Conservation (phyloP, 2,888 invertebrate genomes). For the Cryptocephalus primarius region DNA sequence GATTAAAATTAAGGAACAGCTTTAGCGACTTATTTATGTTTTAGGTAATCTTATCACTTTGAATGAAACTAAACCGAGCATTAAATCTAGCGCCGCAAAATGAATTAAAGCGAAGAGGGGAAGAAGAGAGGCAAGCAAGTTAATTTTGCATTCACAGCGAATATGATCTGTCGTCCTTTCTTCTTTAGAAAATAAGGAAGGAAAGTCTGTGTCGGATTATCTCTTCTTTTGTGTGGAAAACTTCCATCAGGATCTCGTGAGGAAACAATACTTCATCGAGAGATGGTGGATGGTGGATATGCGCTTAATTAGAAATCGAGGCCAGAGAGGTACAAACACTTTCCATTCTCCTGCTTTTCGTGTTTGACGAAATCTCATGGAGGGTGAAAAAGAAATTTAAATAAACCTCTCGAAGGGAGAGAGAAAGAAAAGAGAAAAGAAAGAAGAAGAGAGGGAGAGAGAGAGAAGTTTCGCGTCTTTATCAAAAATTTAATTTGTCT, state of each 20-base stretch:
- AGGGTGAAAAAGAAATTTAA: too few species aligned
- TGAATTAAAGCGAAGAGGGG: slow-evolving; percentile 24
- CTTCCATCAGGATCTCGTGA: slow-evolving; percentile 27
- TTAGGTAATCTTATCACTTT: slow-evolving; percentile 29
- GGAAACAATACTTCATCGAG: slow-evolving; percentile 32
- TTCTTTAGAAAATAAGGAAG: slow-evolving; percentile 27
- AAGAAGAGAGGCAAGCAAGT: slow-evolving; percentile 20
- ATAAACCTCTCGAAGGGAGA: too few species aligned
- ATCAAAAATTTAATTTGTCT: too few species aligned
- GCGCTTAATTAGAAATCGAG: slow-evolving; percentile 24
- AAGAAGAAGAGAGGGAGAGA: too few species aligned
- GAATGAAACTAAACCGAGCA: slow-evolving; percentile 29
- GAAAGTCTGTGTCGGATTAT: slow-evolving; percentile 29
- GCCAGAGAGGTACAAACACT: slow-evolving; percentile 1
- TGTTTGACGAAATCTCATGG: too few species aligned
- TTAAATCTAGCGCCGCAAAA: slow-evolving; percentile 28
- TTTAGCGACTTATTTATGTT: slow-evolving; percentile 29
- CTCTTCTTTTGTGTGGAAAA: slow-evolving; percentile 30
- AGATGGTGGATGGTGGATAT: slow-evolving; percentile 13
- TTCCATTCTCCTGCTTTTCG: too few species aligned
- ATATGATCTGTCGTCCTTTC: slow-evolving; percentile 31
- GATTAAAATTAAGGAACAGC: slow-evolving; percentile 27
- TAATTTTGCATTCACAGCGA: slow-evolving; percentile 31
- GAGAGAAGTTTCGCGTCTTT: too few species aligned
- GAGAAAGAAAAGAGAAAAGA: too few species aligned